Percentiles rank a stretch among this genome's conserved stretches.
Conservation (phyloP, 2,888 invertebrate genomes). For the Lasius fuliginosus region DNA sequence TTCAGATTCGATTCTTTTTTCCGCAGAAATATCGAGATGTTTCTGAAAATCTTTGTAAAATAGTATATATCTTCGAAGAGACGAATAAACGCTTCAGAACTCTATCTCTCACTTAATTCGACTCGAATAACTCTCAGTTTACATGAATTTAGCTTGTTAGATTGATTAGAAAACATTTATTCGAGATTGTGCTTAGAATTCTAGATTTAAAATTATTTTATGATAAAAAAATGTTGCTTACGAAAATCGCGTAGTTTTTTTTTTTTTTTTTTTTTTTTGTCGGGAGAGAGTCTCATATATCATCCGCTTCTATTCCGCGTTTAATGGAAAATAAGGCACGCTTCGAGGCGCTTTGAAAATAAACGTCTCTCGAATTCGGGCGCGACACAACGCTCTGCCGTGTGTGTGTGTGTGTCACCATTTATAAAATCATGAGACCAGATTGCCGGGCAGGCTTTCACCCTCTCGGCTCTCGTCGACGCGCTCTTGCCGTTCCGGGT, state of each 20-base stretch:
- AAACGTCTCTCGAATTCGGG: not conserved
- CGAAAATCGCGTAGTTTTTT: not conserved
- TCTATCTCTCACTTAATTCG: not conserved
- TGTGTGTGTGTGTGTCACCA: not conserved
- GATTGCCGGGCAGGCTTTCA: conserved; percentile 22
- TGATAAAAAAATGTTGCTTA: not conserved
- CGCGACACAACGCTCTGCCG: not conserved
- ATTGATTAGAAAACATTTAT: not conserved
- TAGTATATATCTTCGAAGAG: not conserved
- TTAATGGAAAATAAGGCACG: not conserved
- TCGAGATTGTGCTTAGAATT: not conserved
- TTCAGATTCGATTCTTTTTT: not conserved
- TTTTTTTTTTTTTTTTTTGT: not conserved
- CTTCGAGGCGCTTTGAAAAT: not conserved
- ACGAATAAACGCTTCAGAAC: not conserved
- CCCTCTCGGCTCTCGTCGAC: not conserved
- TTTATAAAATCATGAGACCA: conserved; percentile 47
- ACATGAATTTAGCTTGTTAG: not conserved
- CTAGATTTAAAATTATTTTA: not conserved
- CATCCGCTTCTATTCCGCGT: not conserved
- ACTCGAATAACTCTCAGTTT: not conserved
- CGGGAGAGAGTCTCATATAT: not conserved
- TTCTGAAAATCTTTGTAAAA: not conserved
- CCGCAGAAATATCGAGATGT: not conserved
- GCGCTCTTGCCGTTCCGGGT: not conserved